A percentile compares a stretch with the other conserved stretches of the same genome.
Evolutionary conservation across 2,888 invertebrate genomes (phyloP).

Genomic region (Laothoe populi): DNA sequence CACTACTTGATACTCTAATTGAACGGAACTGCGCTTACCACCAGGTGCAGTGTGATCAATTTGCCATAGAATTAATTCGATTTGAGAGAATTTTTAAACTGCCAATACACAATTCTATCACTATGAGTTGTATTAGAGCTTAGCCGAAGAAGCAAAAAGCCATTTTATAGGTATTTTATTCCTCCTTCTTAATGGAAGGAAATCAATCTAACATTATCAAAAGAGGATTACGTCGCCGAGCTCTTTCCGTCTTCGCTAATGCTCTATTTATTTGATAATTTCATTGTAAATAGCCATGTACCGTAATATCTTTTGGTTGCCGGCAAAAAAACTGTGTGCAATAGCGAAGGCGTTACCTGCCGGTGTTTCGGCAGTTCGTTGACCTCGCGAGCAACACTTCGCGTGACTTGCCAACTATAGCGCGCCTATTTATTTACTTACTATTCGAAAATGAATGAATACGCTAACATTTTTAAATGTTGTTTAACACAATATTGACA

Average conservation of each 20-base stretch:
- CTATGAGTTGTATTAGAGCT: neutral
- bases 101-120: too few species aligned
- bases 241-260: neutral
- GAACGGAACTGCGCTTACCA: too few species aligned
- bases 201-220: neutral
- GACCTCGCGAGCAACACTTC: constrained; percentile 34
- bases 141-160: neutral
- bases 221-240: neutral
- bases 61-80: too few species aligned
- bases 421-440: constrained; percentile 30
- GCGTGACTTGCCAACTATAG: constrained; percentile 41
- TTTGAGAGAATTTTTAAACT: too few species aligned
- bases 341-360: constrained; percentile 34
- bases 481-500: neutral
- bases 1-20: too few species aligned
- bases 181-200: too few species aligned
- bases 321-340: constrained; percentile 25
- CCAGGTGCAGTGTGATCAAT: too few species aligned
- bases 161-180: neutral
- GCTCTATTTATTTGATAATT: constrained; percentile 27
- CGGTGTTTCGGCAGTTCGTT: constrained; percentile 38
- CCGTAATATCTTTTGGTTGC: constrained; percentile 27
- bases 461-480: neutral
- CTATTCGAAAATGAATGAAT: constrained; percentile 16
- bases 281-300: constrained; percentile 25